These are phyloP conservation scores for Pyrocephalus nanus DNA, from an alignment of 2,797 vertebrate species.

Conservation along the genomic window DNA sequence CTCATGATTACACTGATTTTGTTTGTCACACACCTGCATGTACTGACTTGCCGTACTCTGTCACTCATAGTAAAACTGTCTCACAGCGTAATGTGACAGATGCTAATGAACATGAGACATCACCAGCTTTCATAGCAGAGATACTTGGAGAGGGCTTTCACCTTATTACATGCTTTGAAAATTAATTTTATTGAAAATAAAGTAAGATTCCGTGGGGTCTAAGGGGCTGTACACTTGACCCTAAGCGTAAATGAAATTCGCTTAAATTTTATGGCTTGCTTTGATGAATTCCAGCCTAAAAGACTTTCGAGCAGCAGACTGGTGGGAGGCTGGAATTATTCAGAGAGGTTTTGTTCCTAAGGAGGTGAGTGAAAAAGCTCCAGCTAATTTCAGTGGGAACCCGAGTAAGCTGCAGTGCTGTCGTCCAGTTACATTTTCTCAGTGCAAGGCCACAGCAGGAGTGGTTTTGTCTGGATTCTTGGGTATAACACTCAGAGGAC, in stretches of 20 bases:
- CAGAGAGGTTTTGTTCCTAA: background rate
- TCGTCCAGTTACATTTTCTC: background rate
- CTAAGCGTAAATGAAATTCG: background rate
- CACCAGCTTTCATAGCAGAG: background rate
- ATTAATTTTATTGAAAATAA: background rate
- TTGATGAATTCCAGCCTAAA: background rate
- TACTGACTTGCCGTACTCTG: conserved; percentile 18
- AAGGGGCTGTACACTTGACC: background rate
- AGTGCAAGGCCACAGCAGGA: background rate
- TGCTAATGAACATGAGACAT: conserved; percentile 41
- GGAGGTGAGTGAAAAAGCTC: background rate
- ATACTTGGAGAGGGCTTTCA: background rate
- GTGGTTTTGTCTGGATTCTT: background rate
- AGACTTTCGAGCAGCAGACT: conserved; percentile 20
- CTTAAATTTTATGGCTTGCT: background rate
- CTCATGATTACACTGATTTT: conserved; percentile 70
- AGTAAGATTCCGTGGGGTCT: background rate
- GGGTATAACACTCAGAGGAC: background rate
- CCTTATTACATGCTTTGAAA: background rate
- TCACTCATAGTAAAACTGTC: conserved; percentile 49
- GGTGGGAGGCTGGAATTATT: conserved; percentile 34
- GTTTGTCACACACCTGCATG: conserved; percentile 67
- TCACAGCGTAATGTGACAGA: conserved; percentile 28
- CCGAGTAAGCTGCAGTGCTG: background rate
- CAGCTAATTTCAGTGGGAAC: background rate